Evolutionary conservation across 1,140 invertebrate species (phyloP), one percentile per base, ranked within the genome.

Genomic region (Carcinoscorpius rotundicauda): DNA sequence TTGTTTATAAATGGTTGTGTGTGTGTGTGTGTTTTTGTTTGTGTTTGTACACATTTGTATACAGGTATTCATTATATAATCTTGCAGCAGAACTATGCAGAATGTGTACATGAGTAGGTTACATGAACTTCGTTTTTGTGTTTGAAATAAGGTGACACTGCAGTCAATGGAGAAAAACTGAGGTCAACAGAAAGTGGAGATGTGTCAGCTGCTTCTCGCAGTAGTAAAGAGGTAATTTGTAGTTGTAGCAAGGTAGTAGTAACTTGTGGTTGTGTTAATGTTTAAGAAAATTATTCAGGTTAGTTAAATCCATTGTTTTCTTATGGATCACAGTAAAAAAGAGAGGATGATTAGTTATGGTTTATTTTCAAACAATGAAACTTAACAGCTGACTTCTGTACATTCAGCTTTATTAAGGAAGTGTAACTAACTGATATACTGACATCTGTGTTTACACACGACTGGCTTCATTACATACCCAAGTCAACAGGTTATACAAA

Each of bases 91-190:
- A 29, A 29, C 29, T 29, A 29, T 29, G 29, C 29, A 29, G 29
- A 29, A 29, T 29, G 29, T 29, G 29, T 29, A 29, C 29, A 29
- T 29, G 29, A 29, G 2, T 29, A 29, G 29, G 29, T 29, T 29
- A 29, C 29, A 29, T 29, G 29, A 58, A 56, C 49, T 60, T 60
- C 2, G 56, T 53, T 51, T 50, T 64, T 65, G 51, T 48, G 4
- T 68, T 65, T 51, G 51, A 49, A 11, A 65, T 5, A n/a, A 66
- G 64, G 67, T 58, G 69, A 68, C 4, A 51, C 66, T 58, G 58
- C 67, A 10, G 58, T 72, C 6, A 72, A 72, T 66, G 72, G 71
- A 51, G 69, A 72, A 50, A 71, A 71, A 56, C 62, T 65, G 58
- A 68, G 64, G 9, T 70, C 68, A n/a, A 51, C 67, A 8, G 68